Evolutionary conservation across 2,113 vertebrate species (phyloP), one percentile per base, ranked within the genome.

Genomic region (Numida meleagris): DNA sequence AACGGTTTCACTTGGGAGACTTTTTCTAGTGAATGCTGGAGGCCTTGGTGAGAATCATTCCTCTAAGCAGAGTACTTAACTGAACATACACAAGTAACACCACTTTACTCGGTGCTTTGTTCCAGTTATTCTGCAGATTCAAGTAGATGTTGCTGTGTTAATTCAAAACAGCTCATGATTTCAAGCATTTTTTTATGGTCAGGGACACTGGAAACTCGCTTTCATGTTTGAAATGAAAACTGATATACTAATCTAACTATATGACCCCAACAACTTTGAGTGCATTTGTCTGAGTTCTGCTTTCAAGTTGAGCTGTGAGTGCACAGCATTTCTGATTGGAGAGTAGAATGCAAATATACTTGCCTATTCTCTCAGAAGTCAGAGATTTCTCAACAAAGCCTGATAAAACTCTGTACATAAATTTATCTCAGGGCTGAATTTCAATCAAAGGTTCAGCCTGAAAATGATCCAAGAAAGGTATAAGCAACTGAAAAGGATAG

Each of bases 351-450:
- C n/a, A 95, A 91, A 96, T 76, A 82, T 1, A 83, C 59, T 91
- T 82, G 75, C 82, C 68, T 80, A 19, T 55, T 80, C 65, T 74
- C 68, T 88, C 76, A 83, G 48, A 95, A 93, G 86, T 81, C 38
- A 67, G 70, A 93, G 79, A 46, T 77, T 80, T 19, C 50, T 76
- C 87, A 79, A 66, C 48, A 57, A 85, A 88, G 74, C 23, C 85
- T 74, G 86, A 89, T 81, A 95, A 94, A 89, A 94, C 27, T 83
- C 33, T 85, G 34, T 27, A 88, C 82, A 86, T 45, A 95, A 75
- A 88, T 86, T 88, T 80, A 62, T 86, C 86, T 88, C 77, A 81
- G 68, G 65, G 42, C 58, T 86, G 75, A 86, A 80, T 83, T 90
- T 76, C 88, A 71, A 4, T 51, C 36, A 55, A 74, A 91, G 82